phyloP scores from a whole-genome alignment of 2,113 vertebrate species.

The Chelonoidis abingdonii region DNA sequence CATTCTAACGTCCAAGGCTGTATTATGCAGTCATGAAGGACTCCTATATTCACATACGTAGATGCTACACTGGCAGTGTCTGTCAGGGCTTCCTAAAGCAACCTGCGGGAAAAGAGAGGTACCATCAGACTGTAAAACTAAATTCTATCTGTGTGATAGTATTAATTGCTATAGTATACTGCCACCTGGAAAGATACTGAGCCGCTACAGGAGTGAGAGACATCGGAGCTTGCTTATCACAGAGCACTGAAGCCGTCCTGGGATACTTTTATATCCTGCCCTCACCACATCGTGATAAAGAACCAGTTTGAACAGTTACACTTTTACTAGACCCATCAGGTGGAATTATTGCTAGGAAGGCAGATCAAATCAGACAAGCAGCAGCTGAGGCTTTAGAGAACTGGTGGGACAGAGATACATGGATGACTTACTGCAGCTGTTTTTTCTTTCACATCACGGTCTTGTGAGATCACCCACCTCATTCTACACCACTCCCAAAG shows the following conservation, averaged over 20 bases:
- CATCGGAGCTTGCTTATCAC: neutral
- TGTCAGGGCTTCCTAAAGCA: neutral
- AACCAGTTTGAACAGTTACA: neutral
- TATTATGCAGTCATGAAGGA: fast-evolving
- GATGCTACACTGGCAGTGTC: neutral
- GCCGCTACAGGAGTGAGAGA: neutral
- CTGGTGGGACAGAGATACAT: neutral
- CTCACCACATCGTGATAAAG: neutral
- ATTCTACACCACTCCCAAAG: neutral
- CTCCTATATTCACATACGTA: neutral
- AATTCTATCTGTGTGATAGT: neutral
- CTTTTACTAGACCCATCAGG: neutral
- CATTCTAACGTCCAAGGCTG: neutral
- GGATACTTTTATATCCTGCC: neutral
- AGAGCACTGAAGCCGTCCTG: neutral
- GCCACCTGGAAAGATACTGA: neutral
- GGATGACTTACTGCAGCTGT: neutral
- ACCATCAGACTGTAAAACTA: neutral
- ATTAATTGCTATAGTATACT: neutral
- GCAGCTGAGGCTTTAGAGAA: neutral
- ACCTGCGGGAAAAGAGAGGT: neutral
- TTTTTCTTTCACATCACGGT: neutral
- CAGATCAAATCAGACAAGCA: neutral
- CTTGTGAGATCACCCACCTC: neutral
- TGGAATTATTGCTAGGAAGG: neutral